Base-by-base conservation (phyloP, 2,113 vertebrate genomes). In the Terrapene triunguis region DNA sequence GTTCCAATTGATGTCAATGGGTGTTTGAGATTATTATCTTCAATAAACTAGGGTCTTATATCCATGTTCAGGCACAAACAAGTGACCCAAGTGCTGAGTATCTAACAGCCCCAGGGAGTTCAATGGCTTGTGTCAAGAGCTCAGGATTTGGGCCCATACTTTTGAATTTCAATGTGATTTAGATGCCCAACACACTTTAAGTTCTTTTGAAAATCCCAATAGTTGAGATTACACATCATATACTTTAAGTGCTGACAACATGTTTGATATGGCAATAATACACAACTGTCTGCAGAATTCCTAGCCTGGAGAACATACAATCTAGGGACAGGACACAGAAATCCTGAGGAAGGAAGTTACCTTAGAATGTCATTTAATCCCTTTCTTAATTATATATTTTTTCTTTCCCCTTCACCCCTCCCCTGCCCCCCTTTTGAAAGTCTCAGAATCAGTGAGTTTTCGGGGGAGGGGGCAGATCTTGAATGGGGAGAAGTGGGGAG, bases 31-130 rank as follows among this genome's bases (percentile, higher is more conserved):
- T 1, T 13, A 72, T 17, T 1, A 16, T 87, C 69, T 84, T 87
- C 8, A 0, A 0, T 38, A 35, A 11, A 32, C 51, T 42, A 87
- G 14, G 8, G 38, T 48, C 1, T 1, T 0, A 0, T 11, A 80
- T 80, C 21, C 14, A 13, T 82, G 12, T 44, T 76, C 38, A 76
- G 12, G 22, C 11, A 76, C 24, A 44, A 76, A 44, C 10, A 25
- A 42, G 10, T 38, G n/a, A 38, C 19, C 2, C n/a, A 42, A 42
- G 9, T 74, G 38, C 72, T 25, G 22, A 42, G 38, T 42, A 42
- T 74, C 38, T 38, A 74, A 44, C 38, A 74, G 38, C 22, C n/a
- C 6, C 21, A 25, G 38, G 38, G 38, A 74, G 38, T 22, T 74
- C 38, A 74, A 24, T 74, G 38, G 72, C 16, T 19, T 69, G 13